Percentiles rank a stretch among this genome's conserved stretches.
phyloP scores from a whole-genome alignment of 2,797 vertebrate species.

The Chromis chromis region DNA sequence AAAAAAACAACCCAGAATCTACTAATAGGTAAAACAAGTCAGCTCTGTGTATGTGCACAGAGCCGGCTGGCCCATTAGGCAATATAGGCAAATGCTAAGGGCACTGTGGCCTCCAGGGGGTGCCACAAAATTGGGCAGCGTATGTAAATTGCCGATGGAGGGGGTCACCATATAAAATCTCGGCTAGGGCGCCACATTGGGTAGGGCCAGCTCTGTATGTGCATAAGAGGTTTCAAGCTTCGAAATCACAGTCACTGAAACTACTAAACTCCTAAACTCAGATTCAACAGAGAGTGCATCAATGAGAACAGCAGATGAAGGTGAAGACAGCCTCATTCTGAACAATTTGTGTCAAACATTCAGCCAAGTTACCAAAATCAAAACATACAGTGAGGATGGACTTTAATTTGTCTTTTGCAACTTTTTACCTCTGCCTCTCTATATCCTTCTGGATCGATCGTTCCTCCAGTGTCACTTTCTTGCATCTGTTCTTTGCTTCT shows the following conservation, averaged over 20 bases:
- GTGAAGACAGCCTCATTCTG: neutral
- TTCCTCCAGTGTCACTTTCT: neutral
- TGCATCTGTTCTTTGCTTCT: neutral
- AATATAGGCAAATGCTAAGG: too few species aligned
- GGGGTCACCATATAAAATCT: too few species aligned
- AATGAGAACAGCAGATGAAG: neutral
- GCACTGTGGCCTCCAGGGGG: too few species aligned
- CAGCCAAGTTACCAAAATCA: neutral
- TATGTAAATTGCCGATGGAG: too few species aligned
- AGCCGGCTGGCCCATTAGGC: too few species aligned
- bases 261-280: neutral
- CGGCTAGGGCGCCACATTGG: too few species aligned
- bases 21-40: neutral
- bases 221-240: neutral
- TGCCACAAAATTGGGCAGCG: too few species aligned
- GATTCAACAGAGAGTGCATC: neutral
- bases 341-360: neutral
- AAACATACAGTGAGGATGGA: neutral
- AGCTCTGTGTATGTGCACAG: neutral
- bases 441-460: neutral
- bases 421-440: slow-evolving; percentile 1
- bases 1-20: neutral
- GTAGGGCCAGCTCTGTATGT: neutral
- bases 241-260: neutral
- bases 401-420: too few species aligned